These are phyloP conservation scores for Gallinago paraguaiae DNA, from an alignment of 2,113 vertebrate species.

Conservation along the genomic window DNA sequence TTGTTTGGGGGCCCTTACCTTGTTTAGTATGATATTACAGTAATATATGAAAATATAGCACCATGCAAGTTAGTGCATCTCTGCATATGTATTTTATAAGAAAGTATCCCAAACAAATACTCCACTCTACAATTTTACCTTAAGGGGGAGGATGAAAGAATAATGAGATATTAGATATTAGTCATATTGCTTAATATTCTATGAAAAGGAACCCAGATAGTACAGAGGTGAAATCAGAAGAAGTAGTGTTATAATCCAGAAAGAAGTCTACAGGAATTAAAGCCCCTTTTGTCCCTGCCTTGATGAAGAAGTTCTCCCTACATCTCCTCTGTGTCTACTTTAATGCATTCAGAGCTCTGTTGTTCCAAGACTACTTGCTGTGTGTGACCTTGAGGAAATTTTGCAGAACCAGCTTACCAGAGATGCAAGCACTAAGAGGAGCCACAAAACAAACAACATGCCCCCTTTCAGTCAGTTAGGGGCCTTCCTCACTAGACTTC, in stretches of 20 bases:
- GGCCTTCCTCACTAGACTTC: neutral
- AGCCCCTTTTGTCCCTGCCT: neutral
- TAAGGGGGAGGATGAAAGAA: neutral
- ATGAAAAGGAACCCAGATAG: neutral
- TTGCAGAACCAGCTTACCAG: neutral
- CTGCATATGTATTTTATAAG: neutral
- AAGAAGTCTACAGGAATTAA: neutral
- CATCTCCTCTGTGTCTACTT: neutral
- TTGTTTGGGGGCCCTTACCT: neutral
- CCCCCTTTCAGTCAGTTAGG: neutral
- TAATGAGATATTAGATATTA: fast-evolving
- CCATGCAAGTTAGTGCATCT: neutral
- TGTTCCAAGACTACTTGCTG: neutral
- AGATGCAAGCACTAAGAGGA: neutral
- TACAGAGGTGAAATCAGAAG: neutral
- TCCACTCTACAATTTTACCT: neutral
- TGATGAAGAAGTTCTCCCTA: neutral
- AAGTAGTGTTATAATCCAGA: neutral
- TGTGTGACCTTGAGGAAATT: neutral
- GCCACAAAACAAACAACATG: neutral
- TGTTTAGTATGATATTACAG: neutral
- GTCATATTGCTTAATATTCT: neutral
- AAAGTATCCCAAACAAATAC: neutral
- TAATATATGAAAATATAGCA: neutral
- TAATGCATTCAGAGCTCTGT: neutral